Base-by-base conservation (phyloP, 2,113 vertebrate genomes). In the Cromileptes altivelis region DNA sequence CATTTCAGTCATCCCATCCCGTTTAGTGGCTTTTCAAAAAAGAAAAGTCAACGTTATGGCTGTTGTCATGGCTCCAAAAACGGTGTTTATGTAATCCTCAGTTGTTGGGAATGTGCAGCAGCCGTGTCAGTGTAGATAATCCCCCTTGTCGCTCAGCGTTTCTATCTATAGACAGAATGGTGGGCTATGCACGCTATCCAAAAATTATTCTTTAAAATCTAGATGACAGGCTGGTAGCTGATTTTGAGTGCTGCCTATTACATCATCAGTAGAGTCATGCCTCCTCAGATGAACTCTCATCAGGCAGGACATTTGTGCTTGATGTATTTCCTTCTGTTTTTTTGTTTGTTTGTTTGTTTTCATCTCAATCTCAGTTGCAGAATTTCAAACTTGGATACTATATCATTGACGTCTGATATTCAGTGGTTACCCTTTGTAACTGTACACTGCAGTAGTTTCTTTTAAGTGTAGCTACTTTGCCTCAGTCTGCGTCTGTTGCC, bases 151-250 rank as follows among this genome's bases (percentile, higher is more conserved):
- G 33, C 14, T 73, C 61, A 19, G 30, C 19, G 72, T 27, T 62
- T 70, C 83, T 91, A 78, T 84, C 60, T 82, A 88, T 80, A 89
- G 80, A 58, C 0, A 0, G 33, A 63, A 27, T 7, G 56, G 53
- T 49, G 14, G 49, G 70, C 47, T 11, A 7, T 4, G 33, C 68
- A 57, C 55, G 37, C 63, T 23, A 60, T 75, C 23, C 80, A 72
- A 78, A 62, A 61, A 33, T 13, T 64, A 78, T 57, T 78, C 47
- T 52, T 67, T 62, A 9, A 77, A 82, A 69, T 85, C 33, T 70
- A 47, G 6, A 50, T 40, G 73, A 81, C 72, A 61, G 47, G 57
- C 61, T 37, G 49, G n/a, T 14, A 14, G 40, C 52, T 71, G 80
- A 40, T 37, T 53, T 17, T 47, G 27, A 42, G 19, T 12, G 12